Base-by-base conservation (phyloP, 2,888 invertebrate genomes). In the Blastobasis adustella region DNA sequence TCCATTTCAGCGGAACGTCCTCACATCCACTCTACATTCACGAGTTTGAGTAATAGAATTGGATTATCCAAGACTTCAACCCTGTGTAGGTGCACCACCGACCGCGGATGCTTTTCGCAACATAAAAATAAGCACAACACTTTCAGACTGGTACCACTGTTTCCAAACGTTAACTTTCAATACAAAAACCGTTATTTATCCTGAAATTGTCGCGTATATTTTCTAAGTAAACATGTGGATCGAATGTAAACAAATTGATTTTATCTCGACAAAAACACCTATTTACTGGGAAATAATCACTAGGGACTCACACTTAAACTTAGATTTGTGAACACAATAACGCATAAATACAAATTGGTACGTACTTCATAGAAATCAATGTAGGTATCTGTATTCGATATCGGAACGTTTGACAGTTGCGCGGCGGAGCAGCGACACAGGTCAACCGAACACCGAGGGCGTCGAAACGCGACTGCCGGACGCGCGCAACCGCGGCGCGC, bases 391-490 rank as follows among this genome's bases (percentile, higher is more conserved):
- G 23, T 23, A 23, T 23, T 72, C 78, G 78, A 77, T 79, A 81
- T 79, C 85, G 83, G 65, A 79, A 74, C 74, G 77, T 76, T 80
- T 76, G 77, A 79, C 76, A 73, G 72, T 58, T 74, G 72, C 71
- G 69, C 68, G 63, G 65, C 71, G 66, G 59, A 45, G 62, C 56
- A 68, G 59, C 66, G 71, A 66, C 66, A 69, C 59, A 65, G 8
- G n/a, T 69, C 59, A 58, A 67, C 73, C 66, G 54, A 54, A 56
- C 79, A 63, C 71, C 67, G 64, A 23, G 73, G 72, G 73, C 73
- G 79, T 74, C 79, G 69, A 76, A 81, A 77, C 73, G 80, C 82
- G 84, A 87, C 85, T 86, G 80, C 66, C 65, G 58, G 59, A 36
- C 58, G 10, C 9, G 9, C 57, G 61, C 56, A 62, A 64, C 66